phyloP scores from a whole-genome alignment of 2,888 invertebrate species.

The Agrochola lota region DNA sequence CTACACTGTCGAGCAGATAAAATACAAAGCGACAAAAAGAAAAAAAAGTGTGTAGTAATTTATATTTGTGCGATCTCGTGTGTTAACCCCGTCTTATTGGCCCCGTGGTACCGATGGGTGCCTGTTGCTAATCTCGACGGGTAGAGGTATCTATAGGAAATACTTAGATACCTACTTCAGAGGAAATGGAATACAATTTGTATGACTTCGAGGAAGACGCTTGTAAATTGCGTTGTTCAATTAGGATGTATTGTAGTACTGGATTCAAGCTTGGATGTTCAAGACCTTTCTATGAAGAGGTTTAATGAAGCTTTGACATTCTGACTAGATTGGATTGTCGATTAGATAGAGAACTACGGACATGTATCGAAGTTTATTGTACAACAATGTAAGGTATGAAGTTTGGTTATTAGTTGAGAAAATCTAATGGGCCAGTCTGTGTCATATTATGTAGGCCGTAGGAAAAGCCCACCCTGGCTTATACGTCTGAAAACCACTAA shows the following conservation, averaged over 20 bases:
- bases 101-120: constrained; percentile 59
- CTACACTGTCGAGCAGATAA: constrained; percentile 40
- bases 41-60: constrained; percentile 53
- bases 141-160: constrained; percentile 26
- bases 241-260: constrained; percentile 43
- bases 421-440: not conserved
- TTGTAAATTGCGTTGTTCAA: constrained; percentile 47
- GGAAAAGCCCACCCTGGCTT: not conserved
- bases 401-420: not conserved
- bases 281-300: constrained; percentile 6
- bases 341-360: constrained; percentile 18
- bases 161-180: constrained; percentile 18
- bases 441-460: not conserved
- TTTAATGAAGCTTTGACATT: constrained; percentile 20
- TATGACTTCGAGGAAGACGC: constrained; percentile 43
- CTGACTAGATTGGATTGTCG: constrained; percentile 28
- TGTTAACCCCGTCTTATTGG: constrained; percentile 55
- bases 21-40: constrained; percentile 19
- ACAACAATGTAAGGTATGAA: not conserved
- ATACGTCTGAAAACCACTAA: constrained; percentile 10
- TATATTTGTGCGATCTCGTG: constrained; percentile 59
- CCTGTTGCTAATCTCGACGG: constrained; percentile 69
- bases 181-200: constrained; percentile 61
- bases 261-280: constrained; percentile 12
- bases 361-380: not conserved